Evolutionary conservation across 1,140 invertebrate genomes (phyloP), one percentile per base, ranked within the genome.

Genomic region (Drosophila ananassae): DNA sequence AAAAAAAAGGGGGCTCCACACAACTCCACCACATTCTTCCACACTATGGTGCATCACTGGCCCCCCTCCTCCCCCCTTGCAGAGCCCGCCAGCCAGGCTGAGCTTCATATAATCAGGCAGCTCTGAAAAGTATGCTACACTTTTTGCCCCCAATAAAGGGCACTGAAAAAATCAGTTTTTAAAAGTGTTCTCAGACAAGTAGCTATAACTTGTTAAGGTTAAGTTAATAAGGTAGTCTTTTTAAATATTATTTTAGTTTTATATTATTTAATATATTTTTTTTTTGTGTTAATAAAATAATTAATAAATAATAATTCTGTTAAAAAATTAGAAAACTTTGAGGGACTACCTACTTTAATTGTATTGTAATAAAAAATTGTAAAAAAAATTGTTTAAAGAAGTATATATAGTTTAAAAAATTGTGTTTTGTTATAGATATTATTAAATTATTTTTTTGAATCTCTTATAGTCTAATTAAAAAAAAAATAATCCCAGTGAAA

Each of bases 51-150:
- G 66, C 63, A 39, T 10, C 48, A n/a, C 41, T 28, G 8, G 9
- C 12, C 30, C 6, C 21, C 32, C 30, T 5, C 37, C 8, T 39
- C 22, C 22, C 47, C 37, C 21, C 24, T 72, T 72, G 32, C 47
- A 61, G 30, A 28, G 50, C 34, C 67, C 44, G 51, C 24, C 59
- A 32, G 50, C 50, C 25, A 44, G 50, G 50, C 59, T 54, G 37
- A 44, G 79, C 75, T 77, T 54, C 79, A 77, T 53, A 83, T 84
- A 83, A 83, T 83, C 82, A 85, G 78, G 71, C 75, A 75, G 78
- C 75, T 83, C 82, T 89, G 74, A 87, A 82, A 87, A 78, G 82
- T 89, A 76, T 89, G 83, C 83, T 87, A 89, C 60, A 69, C 56
- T 78, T 61, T 85, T 76, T 76, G 62, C 55, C 72, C 73, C 63